Conservation (phyloP, 2,797 vertebrate genomes). For the Tolypeutes matacus region DNA sequence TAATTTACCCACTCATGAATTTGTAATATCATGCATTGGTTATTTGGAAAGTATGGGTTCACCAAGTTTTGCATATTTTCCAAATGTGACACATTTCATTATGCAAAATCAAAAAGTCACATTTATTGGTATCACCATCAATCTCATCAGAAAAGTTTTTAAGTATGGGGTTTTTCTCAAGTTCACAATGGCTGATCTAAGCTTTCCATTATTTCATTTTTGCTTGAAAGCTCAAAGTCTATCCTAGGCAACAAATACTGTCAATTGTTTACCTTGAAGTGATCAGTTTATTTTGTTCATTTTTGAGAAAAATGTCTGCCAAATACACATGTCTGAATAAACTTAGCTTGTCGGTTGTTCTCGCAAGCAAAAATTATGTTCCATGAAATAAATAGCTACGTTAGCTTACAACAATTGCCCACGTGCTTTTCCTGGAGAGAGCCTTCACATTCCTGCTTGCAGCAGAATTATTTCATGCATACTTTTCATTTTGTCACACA, state of each 20-base stretch:
- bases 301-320: constrained; percentile 28
- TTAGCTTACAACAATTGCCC: not conserved
- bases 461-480: not conserved
- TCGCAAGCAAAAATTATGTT: not conserved
- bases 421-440: not conserved
- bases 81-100: constrained; percentile 66
- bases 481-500: not conserved
- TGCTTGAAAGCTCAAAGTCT: constrained; percentile 44
- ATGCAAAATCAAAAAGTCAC: not conserved
- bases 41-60: constrained; percentile 72
- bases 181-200: not conserved
- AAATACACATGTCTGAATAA: not conserved
- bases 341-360: not conserved
- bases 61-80: constrained; percentile 65
- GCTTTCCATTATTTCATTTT: constrained; percentile 49
- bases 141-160: constrained; percentile 60
- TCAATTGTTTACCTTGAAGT: constrained; percentile 8
- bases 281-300: not conserved
- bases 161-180: not conserved
- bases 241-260: not conserved
- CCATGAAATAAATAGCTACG: not conserved
- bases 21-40: constrained; percentile 28
- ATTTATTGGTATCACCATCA: constrained; percentile 27
- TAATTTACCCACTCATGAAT: constrained; percentile 43
- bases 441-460: not conserved